phyloP scores from a whole-genome alignment of 2,113 vertebrate genomes.

The Antigone vipio region DNA sequence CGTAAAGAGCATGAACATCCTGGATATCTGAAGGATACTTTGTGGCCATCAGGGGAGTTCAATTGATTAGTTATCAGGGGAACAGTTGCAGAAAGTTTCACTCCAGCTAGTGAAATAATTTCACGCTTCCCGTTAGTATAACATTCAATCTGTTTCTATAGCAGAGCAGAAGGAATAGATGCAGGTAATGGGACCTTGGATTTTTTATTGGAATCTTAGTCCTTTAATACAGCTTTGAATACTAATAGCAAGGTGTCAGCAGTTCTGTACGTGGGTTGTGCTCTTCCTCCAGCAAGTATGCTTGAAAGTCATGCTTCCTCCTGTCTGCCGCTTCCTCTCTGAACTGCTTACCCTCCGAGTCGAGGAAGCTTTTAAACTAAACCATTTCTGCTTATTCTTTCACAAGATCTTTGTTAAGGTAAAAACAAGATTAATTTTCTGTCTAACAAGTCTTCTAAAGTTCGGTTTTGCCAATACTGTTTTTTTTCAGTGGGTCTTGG shows the following conservation, averaged over 20 bases:
- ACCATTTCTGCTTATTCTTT: neutral
- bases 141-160: neutral
- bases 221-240: neutral
- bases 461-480: neutral
- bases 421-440: neutral
- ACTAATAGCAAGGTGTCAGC: neutral
- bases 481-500: neutral
- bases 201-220: neutral
- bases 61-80: slow-evolving; percentile 1
- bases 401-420: neutral
- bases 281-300: neutral
- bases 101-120: neutral
- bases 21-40: neutral
- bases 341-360: neutral
- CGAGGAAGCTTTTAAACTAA: neutral
- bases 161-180: neutral
- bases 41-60: neutral
- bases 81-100: neutral
- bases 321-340: neutral
- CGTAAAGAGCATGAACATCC: neutral
- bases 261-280: neutral
- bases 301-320: neutral
- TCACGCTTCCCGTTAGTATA: neutral
- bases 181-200: neutral
- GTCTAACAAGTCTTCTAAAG: neutral